Conservation (phyloP, 2,888 invertebrate genomes). For the Eubasilissa splendida region DNA sequence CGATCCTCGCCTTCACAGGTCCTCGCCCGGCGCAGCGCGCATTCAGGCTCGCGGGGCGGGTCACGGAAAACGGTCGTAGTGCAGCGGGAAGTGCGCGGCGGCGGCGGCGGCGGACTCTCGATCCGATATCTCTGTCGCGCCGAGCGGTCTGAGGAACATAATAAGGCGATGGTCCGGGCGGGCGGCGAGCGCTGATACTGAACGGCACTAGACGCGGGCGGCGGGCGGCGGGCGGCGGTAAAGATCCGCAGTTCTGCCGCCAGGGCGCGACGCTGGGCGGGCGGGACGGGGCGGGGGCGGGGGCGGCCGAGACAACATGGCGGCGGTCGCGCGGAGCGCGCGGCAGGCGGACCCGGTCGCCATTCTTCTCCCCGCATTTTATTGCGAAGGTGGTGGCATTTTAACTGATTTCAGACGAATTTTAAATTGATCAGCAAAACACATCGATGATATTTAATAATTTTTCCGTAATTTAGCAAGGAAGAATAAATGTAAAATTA, state of each 20-base stretch:
- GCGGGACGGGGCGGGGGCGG: constrained; percentile 8
- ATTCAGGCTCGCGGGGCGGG: too few species aligned
- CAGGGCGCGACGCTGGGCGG: constrained; percentile 3
- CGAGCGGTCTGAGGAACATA: background rate
- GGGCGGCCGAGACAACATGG: constrained; percentile 9
- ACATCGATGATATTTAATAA: too few species aligned
- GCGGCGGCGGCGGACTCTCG: background rate
- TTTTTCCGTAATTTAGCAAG: too few species aligned
- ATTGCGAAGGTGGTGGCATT: too few species aligned
- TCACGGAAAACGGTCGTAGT: background rate
- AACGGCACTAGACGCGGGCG: too few species aligned
- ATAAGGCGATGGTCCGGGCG: background rate
- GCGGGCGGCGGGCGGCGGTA: background rate
- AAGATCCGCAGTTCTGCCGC: constrained; percentile 16
- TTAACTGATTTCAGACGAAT: too few species aligned
- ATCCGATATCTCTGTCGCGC: background rate
- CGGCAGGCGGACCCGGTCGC: background rate
- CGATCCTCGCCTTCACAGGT: background rate
- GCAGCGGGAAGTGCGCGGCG: background rate
- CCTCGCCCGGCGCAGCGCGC: background rate
- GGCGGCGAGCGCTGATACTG: too few species aligned
- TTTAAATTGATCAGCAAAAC: too few species aligned
- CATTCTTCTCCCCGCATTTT: too few species aligned
- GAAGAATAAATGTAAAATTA: too few species aligned
- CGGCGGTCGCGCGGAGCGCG: constrained; percentile 20